phyloP scores from a whole-genome alignment of 2,797 vertebrate genomes.

The Microctenopoma stevenorrisi region DNA sequence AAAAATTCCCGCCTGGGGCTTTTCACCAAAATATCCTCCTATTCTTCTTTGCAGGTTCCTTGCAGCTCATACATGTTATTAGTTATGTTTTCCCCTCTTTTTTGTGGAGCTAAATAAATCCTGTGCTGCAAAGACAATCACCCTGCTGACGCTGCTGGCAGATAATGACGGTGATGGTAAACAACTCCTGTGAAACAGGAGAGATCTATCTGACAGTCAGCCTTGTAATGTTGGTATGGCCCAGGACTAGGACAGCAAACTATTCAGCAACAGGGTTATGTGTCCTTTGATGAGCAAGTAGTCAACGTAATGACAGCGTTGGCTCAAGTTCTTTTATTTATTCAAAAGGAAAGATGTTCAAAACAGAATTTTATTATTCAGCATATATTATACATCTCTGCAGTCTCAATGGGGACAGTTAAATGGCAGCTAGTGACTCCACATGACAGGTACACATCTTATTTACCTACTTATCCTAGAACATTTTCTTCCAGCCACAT shows the following conservation, averaged over 20 bases:
- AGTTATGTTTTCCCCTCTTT: conserved; percentile 3
- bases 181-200: conserved; percentile 17
- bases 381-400: not conserved
- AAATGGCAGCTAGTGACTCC: conserved; percentile 10
- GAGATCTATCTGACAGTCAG: not conserved
- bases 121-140: conserved; percentile 8
- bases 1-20: conserved; percentile 14
- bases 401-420: not conserved
- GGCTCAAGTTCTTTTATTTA: not conserved
- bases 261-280: not conserved
- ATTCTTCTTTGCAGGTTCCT: not conserved
- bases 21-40: not conserved
- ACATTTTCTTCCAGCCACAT: not conserved
- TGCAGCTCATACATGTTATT: not conserved
- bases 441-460: conserved; percentile 11
- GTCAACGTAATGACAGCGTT: conserved; percentile 2
- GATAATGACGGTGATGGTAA: conserved; percentile 7
- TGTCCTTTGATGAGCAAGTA: not conserved
- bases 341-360: conserved; percentile 23
- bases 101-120: not conserved
- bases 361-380: conserved; percentile 9
- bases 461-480: conserved; percentile 16
- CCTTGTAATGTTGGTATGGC: not conserved
- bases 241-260: conserved; percentile 8
- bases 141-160: not conserved